These are phyloP conservation scores for Mus spretus DNA, from an alignment of 2,797 vertebrate species.

Conservation along the genomic window DNA sequence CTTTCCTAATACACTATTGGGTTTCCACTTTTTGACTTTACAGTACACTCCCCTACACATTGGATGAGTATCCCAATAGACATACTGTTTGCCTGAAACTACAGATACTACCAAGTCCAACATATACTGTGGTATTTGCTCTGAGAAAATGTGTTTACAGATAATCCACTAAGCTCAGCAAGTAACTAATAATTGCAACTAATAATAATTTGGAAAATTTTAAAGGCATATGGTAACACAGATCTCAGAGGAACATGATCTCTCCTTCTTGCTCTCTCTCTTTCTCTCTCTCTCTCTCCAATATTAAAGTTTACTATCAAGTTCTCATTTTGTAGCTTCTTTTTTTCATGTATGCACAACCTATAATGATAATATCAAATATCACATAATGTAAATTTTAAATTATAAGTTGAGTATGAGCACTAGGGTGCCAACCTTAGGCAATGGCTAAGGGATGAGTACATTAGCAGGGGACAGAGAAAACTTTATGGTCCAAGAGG, in stretches of 20 bases:
- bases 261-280: neutral
- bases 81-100: neutral
- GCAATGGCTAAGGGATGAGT: neutral
- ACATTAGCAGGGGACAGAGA: neutral
- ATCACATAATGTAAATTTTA: neutral
- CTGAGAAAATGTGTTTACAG: neutral
- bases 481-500: rapidly evolving
- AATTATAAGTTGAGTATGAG: neutral
- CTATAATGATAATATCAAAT: neutral
- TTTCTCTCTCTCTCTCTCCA: neutral
- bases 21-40: neutral
- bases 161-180: neutral
- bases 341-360: neutral
- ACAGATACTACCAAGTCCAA: too few species aligned
- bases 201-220: neutral
- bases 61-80: neutral
- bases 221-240: neutral
- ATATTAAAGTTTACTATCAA: neutral
- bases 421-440: neutral
- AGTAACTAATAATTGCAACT: neutral
- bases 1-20: neutral
- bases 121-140: neutral
- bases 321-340: too few species aligned
- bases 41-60: rapidly evolving
- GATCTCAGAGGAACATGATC: neutral